These are phyloP conservation scores for Drosophila peninsularis DNA, from an alignment of 2,888 invertebrate species.

Conservation along the genomic window DNA sequence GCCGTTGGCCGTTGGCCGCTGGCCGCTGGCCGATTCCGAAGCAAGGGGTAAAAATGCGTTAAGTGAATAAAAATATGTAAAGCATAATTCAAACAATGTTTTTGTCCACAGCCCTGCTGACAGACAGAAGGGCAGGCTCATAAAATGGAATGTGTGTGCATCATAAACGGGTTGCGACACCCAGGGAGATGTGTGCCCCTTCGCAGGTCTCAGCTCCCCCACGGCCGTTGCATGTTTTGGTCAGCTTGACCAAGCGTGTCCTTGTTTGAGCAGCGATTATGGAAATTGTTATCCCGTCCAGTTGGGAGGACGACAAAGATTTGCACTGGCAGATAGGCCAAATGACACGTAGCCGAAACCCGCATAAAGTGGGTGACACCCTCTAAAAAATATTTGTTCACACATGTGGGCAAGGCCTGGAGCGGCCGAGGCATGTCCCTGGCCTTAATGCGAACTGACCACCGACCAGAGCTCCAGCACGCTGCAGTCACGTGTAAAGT, in stretches of 20 bases:
- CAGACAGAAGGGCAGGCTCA: conserved; percentile 58
- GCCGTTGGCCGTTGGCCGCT: background rate
- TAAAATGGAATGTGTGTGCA: conserved; percentile 46
- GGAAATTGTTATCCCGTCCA: conserved; percentile 66
- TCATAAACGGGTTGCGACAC: conserved; percentile 56
- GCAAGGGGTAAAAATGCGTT: conserved; percentile 51
- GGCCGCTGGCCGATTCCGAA: background rate
- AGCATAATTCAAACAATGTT: conserved; percentile 70
- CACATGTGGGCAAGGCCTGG: conserved; percentile 59
- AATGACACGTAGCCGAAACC: conserved; percentile 76
- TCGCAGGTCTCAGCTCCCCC: background rate
- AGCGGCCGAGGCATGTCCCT: conserved; percentile 20
- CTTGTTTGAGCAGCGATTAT: conserved; percentile 80
- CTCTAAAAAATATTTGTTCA: conserved; percentile 79
- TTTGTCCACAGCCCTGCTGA: conserved; percentile 20
- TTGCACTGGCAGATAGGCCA: conserved; percentile 68
- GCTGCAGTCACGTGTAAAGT: conserved; percentile 73
- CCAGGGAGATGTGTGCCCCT: background rate
- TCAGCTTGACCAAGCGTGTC: conserved; percentile 64
- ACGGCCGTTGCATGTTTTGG: conserved; percentile 28
- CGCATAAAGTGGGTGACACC: conserved; percentile 68
- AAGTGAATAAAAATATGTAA: conserved; percentile 80
- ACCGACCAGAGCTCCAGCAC: conserved; percentile 48
- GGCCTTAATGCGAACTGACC: conserved; percentile 53
- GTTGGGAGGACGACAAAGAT: conserved; percentile 49